phyloP scores from a whole-genome alignment of 1,140 invertebrate species.

The Platorchestia sp. region DNA sequence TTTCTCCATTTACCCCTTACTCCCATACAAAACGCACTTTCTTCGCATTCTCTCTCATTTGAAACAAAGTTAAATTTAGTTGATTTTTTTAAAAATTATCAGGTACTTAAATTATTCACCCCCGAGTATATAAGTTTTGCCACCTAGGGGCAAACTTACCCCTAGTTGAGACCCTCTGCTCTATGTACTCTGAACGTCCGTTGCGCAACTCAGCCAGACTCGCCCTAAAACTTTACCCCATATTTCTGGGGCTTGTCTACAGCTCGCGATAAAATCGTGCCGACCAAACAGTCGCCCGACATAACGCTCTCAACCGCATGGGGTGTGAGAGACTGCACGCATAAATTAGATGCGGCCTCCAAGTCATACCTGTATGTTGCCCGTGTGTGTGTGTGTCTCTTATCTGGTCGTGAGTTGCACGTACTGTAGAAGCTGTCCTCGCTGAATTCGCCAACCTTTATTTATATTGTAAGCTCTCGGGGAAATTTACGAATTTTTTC shows the following conservation, averaged over 20 bases:
- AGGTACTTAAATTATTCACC: too few species aligned
- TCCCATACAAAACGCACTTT: too few species aligned
- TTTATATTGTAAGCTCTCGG: background rate
- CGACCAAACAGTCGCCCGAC: background rate
- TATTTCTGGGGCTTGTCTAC: background rate
- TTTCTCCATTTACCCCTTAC: too few species aligned
- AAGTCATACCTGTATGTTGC: background rate
- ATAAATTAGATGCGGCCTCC: background rate
- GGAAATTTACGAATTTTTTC: background rate
- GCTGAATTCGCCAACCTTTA: background rate
- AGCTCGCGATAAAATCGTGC: background rate
- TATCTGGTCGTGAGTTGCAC: background rate
- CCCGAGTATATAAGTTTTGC: too few species aligned
- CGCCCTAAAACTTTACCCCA: background rate
- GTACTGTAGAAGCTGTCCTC: background rate
- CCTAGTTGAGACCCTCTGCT: too few species aligned
- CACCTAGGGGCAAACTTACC: too few species aligned
- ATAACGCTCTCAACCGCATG: background rate
- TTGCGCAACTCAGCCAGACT: too few species aligned
- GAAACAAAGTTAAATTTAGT: too few species aligned
- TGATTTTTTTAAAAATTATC: too few species aligned
- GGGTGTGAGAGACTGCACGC: background rate
- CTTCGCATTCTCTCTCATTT: too few species aligned
- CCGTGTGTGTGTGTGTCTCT: background rate
- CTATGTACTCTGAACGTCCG: too few species aligned